A percentile compares a stretch with the other conserved stretches of the same genome.
These are phyloP conservation scores for Acrocyrtus sp. DNA, from an alignment of 2,888 invertebrate genomes.

Conservation along the genomic window DNA sequence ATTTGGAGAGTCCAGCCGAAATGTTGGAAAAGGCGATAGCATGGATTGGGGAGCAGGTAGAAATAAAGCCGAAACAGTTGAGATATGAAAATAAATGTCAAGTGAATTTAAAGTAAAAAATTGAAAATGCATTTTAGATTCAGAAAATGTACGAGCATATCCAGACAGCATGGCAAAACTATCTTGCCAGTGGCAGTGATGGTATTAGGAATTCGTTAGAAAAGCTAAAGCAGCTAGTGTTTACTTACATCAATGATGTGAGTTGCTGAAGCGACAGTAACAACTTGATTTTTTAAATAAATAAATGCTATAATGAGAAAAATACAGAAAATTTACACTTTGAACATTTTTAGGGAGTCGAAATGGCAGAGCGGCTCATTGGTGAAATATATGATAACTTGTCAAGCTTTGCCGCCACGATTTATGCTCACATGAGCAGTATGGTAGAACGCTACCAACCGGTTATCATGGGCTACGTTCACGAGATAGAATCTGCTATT, in stretches of 20 bases:
- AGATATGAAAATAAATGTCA: not conserved
- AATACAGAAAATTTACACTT: too few species aligned
- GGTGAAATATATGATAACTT: slow-evolving; percentile 45
- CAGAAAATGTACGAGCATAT: slow-evolving; percentile 51
- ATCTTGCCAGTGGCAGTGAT: slow-evolving; percentile 30
- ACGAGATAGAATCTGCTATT: slow-evolving; percentile 53
- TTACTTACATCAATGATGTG: slow-evolving; percentile 31
- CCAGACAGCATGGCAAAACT: slow-evolving; percentile 54
- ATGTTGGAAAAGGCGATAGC: slow-evolving; percentile 56
- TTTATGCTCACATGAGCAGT: slow-evolving; percentile 29
- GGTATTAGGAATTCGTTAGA: slow-evolving; percentile 24
- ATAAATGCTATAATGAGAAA: too few species aligned
- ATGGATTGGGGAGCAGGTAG: slow-evolving; percentile 58
- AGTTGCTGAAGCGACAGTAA: not conserved
- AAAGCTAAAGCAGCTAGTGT: slow-evolving; percentile 28
- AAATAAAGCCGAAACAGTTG: not conserved
- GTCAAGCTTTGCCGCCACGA: slow-evolving; percentile 28
- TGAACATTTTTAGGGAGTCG: too few species aligned
- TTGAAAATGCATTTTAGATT: slow-evolving; percentile 40
- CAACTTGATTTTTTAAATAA: not conserved
- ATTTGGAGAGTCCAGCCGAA: slow-evolving; percentile 55
- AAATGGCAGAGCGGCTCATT: slow-evolving; percentile 40
- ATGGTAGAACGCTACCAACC: slow-evolving; percentile 56
- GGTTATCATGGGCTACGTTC: slow-evolving; percentile 41
- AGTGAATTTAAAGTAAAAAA: not conserved